These are phyloP conservation scores for Anoplophora glabripennis DNA, from an alignment of 1,140 invertebrate species.

Conservation along the genomic window DNA sequence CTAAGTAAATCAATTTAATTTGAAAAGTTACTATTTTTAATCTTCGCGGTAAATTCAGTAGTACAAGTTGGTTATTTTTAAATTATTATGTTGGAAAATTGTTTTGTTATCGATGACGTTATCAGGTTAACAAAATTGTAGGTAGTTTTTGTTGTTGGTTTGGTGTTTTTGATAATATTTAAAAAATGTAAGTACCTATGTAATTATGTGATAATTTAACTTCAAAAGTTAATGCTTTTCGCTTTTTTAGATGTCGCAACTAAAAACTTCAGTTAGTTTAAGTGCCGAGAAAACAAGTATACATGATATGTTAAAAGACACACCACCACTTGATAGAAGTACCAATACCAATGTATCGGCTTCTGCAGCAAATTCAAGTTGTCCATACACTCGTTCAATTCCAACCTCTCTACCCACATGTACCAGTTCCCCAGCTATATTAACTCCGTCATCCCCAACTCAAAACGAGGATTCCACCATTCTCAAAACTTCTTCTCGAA, in stretches of 20 bases:
- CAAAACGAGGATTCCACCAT: constrained; percentile 63
- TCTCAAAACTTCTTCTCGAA: constrained; percentile 67
- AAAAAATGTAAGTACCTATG: not conserved
- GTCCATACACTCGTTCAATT: constrained; percentile 36
- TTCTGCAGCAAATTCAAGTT: constrained; percentile 32
- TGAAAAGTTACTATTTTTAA: not conserved
- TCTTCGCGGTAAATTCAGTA: no score
- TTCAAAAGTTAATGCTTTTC: not conserved
- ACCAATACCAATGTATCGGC: constrained; percentile 70
- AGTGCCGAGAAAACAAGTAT: constrained; percentile 59
- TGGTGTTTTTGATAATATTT: not conserved
- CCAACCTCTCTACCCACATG: constrained; percentile 38
- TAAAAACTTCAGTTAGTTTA: constrained; percentile 25
- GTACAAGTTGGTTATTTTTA: no score
- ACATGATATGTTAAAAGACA: constrained; percentile 85
- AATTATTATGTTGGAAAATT: no score
- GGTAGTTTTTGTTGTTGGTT: no score
- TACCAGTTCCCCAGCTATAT: constrained; percentile 43
- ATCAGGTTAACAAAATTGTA: no score
- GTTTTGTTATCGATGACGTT: no score
- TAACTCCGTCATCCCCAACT: constrained; percentile 51
- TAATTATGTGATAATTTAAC: not conserved
- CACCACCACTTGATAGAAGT: constrained; percentile 74
- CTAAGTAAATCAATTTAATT: no score
- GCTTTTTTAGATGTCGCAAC: constrained; percentile 39